A percentile compares a stretch with the other conserved stretches of the same genome.
Evolutionary conservation across 2,888 invertebrate species (phyloP).

Genomic region (Tinea semifulvella): DNA sequence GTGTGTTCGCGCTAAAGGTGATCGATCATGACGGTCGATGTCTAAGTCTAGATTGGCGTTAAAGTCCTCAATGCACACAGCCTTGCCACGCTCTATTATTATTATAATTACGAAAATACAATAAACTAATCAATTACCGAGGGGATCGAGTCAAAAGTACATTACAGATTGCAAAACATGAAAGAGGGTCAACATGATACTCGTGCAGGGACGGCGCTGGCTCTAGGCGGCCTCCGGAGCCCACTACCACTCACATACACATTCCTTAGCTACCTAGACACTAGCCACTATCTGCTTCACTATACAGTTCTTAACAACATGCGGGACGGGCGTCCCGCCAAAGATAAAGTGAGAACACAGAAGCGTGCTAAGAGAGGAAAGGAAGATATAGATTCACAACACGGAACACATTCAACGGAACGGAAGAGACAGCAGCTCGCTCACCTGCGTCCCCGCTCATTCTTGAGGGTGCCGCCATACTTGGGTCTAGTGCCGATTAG

Average conservation of each 20-base stretch:
- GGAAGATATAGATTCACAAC: constrained; percentile 65
- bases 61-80: constrained; percentile 73
- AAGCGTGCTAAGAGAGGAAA: constrained; percentile 69
- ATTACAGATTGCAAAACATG: constrained; percentile 60
- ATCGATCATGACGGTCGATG: constrained; percentile 39
- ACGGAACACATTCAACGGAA: constrained; percentile 70
- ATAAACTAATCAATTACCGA: constrained; percentile 61
- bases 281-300: constrained; percentile 67
- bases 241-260: constrained; percentile 45
- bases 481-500: constrained; percentile 99
- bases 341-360: constrained; percentile 67
- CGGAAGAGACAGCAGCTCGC: constrained; percentile 78
- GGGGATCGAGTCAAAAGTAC: constrained; percentile 57
- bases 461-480: constrained; percentile 99
- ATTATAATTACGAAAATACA: constrained; percentile 49
- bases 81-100: constrained; percentile 74
- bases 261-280: constrained; percentile 62
- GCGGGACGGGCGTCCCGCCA: constrained; percentile 58
- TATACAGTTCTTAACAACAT: constrained; percentile 42
- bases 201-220: constrained; percentile 37
- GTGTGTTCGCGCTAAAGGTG: constrained; percentile 59
- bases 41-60: constrained; percentile 58
- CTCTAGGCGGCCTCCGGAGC: constrained; percentile 24
- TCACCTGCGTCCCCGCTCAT: constrained; percentile 99
- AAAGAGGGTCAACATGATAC: constrained; percentile 58